phyloP scores from a whole-genome alignment of 2,888 invertebrate species.

The Pseudococcus viburni region DNA sequence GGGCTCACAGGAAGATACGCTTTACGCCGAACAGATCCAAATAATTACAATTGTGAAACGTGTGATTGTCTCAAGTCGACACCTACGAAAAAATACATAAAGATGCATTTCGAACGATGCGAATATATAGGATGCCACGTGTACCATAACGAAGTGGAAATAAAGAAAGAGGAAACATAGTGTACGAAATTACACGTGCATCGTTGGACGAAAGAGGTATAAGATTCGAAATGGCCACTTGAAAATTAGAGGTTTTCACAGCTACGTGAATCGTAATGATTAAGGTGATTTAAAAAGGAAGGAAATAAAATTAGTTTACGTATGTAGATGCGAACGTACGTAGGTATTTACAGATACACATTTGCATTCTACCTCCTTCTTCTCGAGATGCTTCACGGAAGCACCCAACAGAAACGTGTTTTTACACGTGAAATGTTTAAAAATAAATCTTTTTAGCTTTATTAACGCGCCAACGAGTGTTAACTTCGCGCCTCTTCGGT shows the following conservation, averaged over 20 bases:
- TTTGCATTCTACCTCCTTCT: background rate
- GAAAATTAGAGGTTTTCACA: slow-evolving; percentile 42
- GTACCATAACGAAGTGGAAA: slow-evolving; percentile 33
- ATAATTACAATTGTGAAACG: background rate
- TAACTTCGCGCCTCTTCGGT: background rate
- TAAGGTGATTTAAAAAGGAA: slow-evolving; percentile 15
- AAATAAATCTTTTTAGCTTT: slow-evolving; percentile 54
- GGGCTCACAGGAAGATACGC: background rate
- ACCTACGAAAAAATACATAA: background rate
- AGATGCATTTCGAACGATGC: slow-evolving; percentile 8
- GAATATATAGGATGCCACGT: background rate
- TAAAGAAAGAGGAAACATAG: background rate
- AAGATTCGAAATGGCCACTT: background rate
- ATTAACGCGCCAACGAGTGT: slow-evolving; percentile 25
- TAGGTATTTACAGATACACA: background rate
- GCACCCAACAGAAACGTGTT: slow-evolving; percentile 47
- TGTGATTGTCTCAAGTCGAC: slow-evolving; percentile 39
- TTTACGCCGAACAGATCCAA: slow-evolving; percentile 21
- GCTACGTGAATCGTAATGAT: slow-evolving; percentile 47
- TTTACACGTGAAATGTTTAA: slow-evolving; percentile 48
- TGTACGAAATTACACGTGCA: background rate
- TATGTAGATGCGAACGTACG: background rate
- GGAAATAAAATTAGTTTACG: slow-evolving; percentile 29
- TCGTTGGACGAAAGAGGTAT: background rate
- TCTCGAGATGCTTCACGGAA: slow-evolving; percentile 2